Evolutionary conservation across 2,113 vertebrate species (phyloP).

Genomic region (Anas platyrhynchos): DNA sequence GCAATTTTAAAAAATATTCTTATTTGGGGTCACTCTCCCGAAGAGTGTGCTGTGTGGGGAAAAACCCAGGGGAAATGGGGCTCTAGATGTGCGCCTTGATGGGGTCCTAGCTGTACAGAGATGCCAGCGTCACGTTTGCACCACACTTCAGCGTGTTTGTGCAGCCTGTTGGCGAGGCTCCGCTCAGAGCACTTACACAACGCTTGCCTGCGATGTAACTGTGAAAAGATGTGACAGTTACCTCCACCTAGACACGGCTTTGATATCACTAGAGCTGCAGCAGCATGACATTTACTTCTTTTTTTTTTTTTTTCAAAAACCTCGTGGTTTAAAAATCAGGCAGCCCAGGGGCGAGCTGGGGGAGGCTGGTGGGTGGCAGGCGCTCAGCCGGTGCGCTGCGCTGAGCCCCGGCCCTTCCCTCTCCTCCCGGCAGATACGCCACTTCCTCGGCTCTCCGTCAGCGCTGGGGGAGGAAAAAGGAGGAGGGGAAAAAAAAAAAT

Average conservation of each 20-base stretch:
- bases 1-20: too few relatives aligned
- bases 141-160: fast-evolving
- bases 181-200: neutral
- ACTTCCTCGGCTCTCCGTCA: neutral
- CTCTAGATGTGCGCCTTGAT: too few relatives aligned
- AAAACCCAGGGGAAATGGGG: neutral
- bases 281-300: too few relatives aligned
- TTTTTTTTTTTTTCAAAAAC: too few relatives aligned
- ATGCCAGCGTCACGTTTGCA: neutral
- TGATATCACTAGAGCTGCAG: too few relatives aligned
- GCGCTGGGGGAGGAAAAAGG: neutral
- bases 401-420: neutral
- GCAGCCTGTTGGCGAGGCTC: fast-evolving
- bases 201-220: neutral
- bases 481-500: neutral
- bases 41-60: neutral
- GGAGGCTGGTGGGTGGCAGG: too few relatives aligned
- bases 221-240: neutral
- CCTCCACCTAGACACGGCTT: neutral
- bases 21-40: neutral
- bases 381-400: too few relatives aligned
- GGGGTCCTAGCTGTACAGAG: neutral
- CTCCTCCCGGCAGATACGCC: neutral
- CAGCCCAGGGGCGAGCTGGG: too few relatives aligned
- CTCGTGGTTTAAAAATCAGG: too few relatives aligned